Evolutionary conservation across 2,797 vertebrate genomes (phyloP).

Genomic region (Rhynchonycteris naso): DNA sequence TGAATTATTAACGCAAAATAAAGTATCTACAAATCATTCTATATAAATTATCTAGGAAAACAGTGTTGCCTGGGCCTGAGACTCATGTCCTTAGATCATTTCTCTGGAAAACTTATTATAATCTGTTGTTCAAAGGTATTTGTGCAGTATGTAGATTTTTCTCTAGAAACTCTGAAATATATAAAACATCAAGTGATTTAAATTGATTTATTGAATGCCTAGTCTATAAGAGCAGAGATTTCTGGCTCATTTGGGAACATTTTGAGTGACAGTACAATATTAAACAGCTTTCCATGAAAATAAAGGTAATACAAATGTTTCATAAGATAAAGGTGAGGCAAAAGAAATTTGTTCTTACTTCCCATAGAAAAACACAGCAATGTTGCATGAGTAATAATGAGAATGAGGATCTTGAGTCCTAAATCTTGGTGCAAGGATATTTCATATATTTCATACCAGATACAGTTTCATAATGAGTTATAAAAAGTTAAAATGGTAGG

Average conservation of each 20-base stretch:
- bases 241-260: constrained; percentile 48
- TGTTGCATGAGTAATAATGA: not conserved
- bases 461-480: not conserved
- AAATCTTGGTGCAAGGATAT: not conserved
- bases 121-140: constrained; percentile 42
- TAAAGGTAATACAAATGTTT: constrained; percentile 44
- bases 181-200: constrained; percentile 43
- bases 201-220: constrained; percentile 47
- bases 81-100: not conserved
- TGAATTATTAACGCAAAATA: not conserved
- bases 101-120: constrained; percentile 15
- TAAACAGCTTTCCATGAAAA: constrained; percentile 50
- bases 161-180: constrained; percentile 53
- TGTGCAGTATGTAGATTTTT: constrained; percentile 36
- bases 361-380: constrained; percentile 12
- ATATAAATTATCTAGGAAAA: not conserved
- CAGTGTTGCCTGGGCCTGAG: not conserved
- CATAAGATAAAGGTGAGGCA: not conserved
- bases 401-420: not conserved
- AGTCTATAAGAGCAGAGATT: constrained; percentile 37
- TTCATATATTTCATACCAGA: not conserved
- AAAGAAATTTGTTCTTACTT: not conserved
- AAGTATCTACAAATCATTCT: not conserved
- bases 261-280: constrained; percentile 56
- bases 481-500: not conserved